Conservation (phyloP, 2,113 vertebrate genomes). For the Petromus typicus region DNA sequence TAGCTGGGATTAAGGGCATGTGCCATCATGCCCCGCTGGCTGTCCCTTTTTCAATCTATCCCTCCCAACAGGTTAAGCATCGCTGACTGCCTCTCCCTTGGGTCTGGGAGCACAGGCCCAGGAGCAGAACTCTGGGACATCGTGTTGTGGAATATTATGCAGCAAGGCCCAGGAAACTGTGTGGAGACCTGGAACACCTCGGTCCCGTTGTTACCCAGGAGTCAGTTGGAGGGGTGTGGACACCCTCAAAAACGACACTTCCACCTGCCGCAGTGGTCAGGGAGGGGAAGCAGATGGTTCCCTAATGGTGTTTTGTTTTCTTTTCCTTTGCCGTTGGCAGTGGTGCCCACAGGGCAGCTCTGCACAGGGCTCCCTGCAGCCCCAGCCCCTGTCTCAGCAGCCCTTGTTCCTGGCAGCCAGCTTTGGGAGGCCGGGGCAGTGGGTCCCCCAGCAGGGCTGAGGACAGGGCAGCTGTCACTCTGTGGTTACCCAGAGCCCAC, state of each 20-base stretch:
- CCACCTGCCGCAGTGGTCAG: background rate
- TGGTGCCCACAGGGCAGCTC: background rate
- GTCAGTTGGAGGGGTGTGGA: background rate
- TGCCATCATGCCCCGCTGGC: background rate
- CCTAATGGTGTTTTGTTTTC: too few relatives aligned
- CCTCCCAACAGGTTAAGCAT: background rate
- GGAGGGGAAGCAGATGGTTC: background rate
- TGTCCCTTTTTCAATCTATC: background rate
- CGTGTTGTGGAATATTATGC: background rate
- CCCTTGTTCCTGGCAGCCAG: accelerated
- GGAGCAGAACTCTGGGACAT: background rate
- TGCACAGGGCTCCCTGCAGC: background rate
- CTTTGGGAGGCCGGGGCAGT: background rate
- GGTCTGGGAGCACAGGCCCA: background rate
- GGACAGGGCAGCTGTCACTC: background rate
- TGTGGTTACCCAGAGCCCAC: background rate
- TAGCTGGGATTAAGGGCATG: background rate
- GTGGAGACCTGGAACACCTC: background rate
- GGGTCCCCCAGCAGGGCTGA: background rate
- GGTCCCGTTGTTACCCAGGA: background rate
- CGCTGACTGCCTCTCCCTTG: background rate
- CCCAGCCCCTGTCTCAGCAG: accelerated
- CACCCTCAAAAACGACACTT: background rate
- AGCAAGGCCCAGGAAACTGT: background rate
- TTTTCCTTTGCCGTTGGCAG: background rate